phyloP scores from a whole-genome alignment of 2,888 invertebrate species.

The Andrena fulva region DNA sequence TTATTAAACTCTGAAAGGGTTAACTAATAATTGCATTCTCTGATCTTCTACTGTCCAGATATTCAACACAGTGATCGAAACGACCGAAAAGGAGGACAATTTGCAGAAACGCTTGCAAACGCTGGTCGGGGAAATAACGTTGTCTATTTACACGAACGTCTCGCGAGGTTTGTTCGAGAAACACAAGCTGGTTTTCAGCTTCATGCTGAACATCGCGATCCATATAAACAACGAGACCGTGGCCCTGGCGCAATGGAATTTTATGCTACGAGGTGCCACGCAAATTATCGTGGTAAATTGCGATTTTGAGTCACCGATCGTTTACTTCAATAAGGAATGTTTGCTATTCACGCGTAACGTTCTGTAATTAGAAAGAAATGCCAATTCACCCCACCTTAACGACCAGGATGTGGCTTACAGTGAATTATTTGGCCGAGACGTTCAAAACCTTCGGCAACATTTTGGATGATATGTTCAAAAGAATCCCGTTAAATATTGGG shows the following conservation, averaged over 20 bases:
- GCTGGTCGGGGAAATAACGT: slow-evolving; percentile 91
- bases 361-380: slow-evolving; percentile 85
- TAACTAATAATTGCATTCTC: not conserved
- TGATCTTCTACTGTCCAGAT: slow-evolving; percentile 85
- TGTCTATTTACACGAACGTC: slow-evolving; percentile 93
- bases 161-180: slow-evolving; percentile 96
- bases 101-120: slow-evolving; percentile 89
- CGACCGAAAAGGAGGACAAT: slow-evolving; percentile 89
- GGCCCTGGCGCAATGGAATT: slow-evolving; percentile 89
- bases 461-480: slow-evolving; percentile 85
- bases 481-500: slow-evolving; percentile 87
- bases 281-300: slow-evolving; percentile 84
- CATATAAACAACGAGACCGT: slow-evolving; percentile 88
- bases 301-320: not conserved
- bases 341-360: slow-evolving; percentile 46
- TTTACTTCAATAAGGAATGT: not conserved
- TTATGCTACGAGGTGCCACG: slow-evolving; percentile 91
- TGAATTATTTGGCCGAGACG: slow-evolving; percentile 87
- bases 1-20: not conserved
- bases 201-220: slow-evolving; percentile 92
- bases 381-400: slow-evolving; percentile 88
- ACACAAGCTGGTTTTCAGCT: slow-evolving; percentile 95
- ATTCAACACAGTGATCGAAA: slow-evolving; percentile 92
- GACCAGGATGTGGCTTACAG: slow-evolving; percentile 90
- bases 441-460: slow-evolving; percentile 87